These are phyloP conservation scores for Eumacrocentrus americanus DNA, from an alignment of 2,888 invertebrate genomes.

Conservation along the genomic window DNA sequence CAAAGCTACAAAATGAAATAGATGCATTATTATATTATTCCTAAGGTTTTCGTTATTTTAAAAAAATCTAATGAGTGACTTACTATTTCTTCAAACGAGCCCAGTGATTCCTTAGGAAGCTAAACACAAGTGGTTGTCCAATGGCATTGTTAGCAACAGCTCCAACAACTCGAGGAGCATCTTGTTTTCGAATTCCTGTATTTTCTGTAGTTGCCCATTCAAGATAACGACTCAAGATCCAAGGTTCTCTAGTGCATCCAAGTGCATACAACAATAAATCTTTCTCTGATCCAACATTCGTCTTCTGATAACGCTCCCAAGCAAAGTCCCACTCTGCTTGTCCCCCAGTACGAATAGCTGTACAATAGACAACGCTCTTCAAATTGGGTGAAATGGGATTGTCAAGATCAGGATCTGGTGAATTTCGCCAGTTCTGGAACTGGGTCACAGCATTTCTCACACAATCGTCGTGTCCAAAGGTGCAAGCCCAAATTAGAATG, in stretches of 20 bases:
- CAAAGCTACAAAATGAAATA: constrained; percentile 69
- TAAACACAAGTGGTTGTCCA: constrained; percentile 82
- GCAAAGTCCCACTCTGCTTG: constrained; percentile 89
- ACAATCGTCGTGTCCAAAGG: constrained; percentile 76
- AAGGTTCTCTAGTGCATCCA: constrained; percentile 82
- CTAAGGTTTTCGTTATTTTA: background rate
- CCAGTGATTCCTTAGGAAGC: constrained; percentile 81
- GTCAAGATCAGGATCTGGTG: constrained; percentile 73
- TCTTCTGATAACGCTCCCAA: constrained; percentile 77
- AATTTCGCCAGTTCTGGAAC: constrained; percentile 78
- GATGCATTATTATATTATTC: too few species aligned
- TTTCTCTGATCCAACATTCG: constrained; percentile 83
- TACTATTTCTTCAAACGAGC: constrained; percentile 73
- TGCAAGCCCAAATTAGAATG: constrained; percentile 76
- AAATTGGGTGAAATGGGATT: constrained; percentile 87
- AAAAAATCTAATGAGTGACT: constrained; percentile 55
- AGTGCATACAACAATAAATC: constrained; percentile 77
- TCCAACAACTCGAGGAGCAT: constrained; percentile 77
- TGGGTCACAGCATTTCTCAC: constrained; percentile 74
- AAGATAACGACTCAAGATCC: constrained; percentile 80
- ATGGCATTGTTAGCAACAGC: constrained; percentile 77
- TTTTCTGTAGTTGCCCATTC: constrained; percentile 75
- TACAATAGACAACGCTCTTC: constrained; percentile 84
- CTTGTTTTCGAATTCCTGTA: constrained; percentile 83
- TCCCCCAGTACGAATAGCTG: constrained; percentile 82